Evolutionary conservation across 2,113 vertebrate genomes (phyloP).

Genomic region (Myotis brandtii): DNA sequence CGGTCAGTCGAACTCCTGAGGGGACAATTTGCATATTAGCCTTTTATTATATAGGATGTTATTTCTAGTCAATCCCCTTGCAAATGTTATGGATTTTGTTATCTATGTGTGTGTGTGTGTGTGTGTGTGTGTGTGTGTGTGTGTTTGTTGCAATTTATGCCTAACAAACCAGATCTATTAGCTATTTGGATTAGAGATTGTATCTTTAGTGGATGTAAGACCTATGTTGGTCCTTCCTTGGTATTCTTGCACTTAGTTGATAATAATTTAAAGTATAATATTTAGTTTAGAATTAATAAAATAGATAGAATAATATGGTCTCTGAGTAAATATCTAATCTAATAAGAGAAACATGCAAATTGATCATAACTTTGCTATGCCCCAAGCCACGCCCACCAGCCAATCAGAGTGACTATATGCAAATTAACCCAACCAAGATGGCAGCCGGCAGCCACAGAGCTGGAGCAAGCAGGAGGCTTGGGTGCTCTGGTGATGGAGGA

Average conservation of each 20-base stretch:
- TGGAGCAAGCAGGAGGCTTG: too few species aligned
- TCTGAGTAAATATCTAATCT: not conserved
- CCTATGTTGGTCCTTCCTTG: not conserved
- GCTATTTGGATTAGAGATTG: not conserved
- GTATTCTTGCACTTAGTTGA: not conserved
- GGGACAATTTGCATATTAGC: too few species aligned
- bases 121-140: not conserved
- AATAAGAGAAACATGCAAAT: not conserved
- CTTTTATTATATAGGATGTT: not conserved
- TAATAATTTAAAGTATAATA: conserved; percentile 3
- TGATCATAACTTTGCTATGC: too few species aligned
- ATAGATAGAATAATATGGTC: not conserved
- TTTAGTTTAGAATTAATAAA: not conserved
- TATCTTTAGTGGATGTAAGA: not conserved
- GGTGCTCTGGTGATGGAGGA: too few species aligned
- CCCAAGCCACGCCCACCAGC: too few species aligned
- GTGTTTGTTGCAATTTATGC: not conserved
- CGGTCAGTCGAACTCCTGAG: too few species aligned
- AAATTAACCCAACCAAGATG: too few species aligned
- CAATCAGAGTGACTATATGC: too few species aligned
- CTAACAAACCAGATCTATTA: not conserved
- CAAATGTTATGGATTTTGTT: not conserved
- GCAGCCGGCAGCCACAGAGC: too few species aligned
- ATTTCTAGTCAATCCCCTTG: not conserved
- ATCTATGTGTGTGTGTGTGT: not conserved